Evolutionary conservation across 2,113 vertebrate species (phyloP).

Genomic region (Beaufortia kweichowensis): DNA sequence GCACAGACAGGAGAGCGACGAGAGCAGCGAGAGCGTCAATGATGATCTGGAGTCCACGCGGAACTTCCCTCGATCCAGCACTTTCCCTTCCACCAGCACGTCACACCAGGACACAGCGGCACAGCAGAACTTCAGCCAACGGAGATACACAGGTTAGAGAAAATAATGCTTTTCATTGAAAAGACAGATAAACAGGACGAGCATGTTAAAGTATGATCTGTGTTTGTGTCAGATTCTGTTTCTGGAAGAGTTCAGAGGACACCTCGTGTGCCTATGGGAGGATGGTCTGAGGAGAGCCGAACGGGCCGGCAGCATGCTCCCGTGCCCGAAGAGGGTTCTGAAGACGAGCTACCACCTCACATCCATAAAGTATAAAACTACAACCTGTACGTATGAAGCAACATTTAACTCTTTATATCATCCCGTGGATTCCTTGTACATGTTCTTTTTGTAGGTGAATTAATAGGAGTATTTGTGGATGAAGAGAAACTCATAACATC

Average conservation of each 20-base stretch:
- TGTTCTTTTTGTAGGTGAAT: slow-evolving; percentile 34
- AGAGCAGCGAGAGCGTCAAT: slow-evolving; percentile 87
- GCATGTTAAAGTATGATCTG: not conserved
- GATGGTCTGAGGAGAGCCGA: slow-evolving; percentile 89
- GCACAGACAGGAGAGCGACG: slow-evolving; percentile 94
- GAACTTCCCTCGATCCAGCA: slow-evolving; percentile 85
- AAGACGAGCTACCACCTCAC: slow-evolving; percentile 91
- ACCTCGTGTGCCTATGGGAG: slow-evolving; percentile 87
- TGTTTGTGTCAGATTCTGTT: slow-evolving; percentile 57
- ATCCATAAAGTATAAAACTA: slow-evolving; percentile 83
- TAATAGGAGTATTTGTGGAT: not conserved
- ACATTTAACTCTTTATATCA: no score
- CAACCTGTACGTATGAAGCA: not conserved
- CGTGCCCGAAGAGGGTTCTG: slow-evolving; percentile 89
- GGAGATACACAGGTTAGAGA: slow-evolving; percentile 71
- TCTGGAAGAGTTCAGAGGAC: slow-evolving; percentile 74
- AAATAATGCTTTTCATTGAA: not conserved
- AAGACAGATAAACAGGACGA: no score
- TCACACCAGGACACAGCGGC: slow-evolving; percentile 74
- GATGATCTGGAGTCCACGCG: slow-evolving; percentile 78
- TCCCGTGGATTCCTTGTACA: not conserved
- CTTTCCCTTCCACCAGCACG: slow-evolving; percentile 80
- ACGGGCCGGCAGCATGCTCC: slow-evolving; percentile 80
- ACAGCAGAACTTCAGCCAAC: slow-evolving; percentile 73
- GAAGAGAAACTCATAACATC: not conserved